Conservation (phyloP, 2,888 invertebrate genomes). For the Melieria omissa region DNA sequence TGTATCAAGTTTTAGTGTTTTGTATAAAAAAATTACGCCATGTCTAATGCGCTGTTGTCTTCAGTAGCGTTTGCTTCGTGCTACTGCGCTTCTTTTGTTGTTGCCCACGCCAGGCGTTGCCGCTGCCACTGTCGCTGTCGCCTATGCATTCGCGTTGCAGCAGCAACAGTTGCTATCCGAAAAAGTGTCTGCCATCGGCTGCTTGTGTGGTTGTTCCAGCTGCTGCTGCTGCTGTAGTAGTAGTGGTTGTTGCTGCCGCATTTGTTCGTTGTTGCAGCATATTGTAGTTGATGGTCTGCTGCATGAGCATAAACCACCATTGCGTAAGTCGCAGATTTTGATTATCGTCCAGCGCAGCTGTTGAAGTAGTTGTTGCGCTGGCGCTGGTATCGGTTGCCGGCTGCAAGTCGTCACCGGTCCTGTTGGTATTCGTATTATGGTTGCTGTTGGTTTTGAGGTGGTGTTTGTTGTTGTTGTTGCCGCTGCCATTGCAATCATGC, state of each 20-base stretch:
- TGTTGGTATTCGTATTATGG: constrained; percentile 17
- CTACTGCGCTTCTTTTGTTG: background rate
- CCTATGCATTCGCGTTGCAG: constrained; percentile 13
- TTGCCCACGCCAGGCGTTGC: background rate
- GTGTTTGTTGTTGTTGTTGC: constrained; percentile 32
- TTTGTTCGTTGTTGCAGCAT: constrained; percentile 17
- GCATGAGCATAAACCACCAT: constrained; percentile 65
- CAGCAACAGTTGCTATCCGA: background rate
- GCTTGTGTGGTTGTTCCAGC: constrained; percentile 20
- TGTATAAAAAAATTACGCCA: too few species aligned
- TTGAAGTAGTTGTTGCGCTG: constrained; percentile 15
- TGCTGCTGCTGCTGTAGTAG: background rate
- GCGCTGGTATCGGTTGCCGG: constrained; percentile 26
- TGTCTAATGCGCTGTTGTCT: too few species aligned
- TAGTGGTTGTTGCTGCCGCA: constrained; percentile 6
- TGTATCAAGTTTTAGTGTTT: too few species aligned
- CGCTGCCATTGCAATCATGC: constrained; percentile 52
- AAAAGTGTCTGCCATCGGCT: too few species aligned
- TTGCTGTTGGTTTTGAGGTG: constrained; percentile 29
- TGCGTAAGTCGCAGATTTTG: constrained; percentile 57
- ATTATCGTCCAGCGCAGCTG: constrained; percentile 39
- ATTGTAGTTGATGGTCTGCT: constrained; percentile 54
- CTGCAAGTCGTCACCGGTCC: constrained; percentile 28
- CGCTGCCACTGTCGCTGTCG: constrained; percentile 12
- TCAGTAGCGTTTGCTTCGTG: background rate